A percentile compares a stretch with the other conserved stretches of the same genome.
phyloP scores from a whole-genome alignment of 2,888 invertebrate species.

The Apotomis capreana region DNA sequence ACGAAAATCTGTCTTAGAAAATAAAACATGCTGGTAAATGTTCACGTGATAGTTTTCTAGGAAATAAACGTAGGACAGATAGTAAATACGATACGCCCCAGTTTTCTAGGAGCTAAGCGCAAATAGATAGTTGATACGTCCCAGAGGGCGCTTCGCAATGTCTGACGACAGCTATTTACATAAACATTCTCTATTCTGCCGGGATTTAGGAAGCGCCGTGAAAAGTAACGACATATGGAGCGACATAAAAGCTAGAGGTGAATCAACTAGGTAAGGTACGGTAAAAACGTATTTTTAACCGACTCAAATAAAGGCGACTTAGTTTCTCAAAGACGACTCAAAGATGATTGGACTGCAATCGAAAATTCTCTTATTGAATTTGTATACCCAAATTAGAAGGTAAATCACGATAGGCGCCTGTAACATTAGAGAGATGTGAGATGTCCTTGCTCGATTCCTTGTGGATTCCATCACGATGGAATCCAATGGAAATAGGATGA shows the following conservation, averaged over 20 bases:
- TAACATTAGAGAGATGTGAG: too few relatives aligned
- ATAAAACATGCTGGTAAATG: not conserved
- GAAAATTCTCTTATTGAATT: too few relatives aligned
- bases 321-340: too few relatives aligned
- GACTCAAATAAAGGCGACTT: too few relatives aligned
- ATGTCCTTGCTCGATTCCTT: too few relatives aligned
- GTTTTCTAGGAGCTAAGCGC: conserved; percentile 15
- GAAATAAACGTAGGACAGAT: too few relatives aligned
- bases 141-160: conserved; percentile 9
- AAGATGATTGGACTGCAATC: too few relatives aligned
- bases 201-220: conserved; percentile 30
- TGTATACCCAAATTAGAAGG: too few relatives aligned
- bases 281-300: too few relatives aligned
- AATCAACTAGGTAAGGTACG: conserved; percentile 7
- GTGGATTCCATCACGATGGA: too few relatives aligned
- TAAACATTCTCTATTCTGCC: conserved; percentile 23
- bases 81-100: not conserved
- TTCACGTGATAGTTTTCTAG: not conserved
- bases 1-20: not conserved
- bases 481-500: too few relatives aligned
- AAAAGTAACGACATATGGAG: conserved; percentile 20
- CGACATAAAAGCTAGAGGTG: conserved; percentile 16
- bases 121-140: conserved; percentile 5
- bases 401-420: too few relatives aligned
- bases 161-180: conserved; percentile 18